A percentile compares a stretch with the other conserved stretches of the same genome.
Evolutionary conservation across 64 coral and sea anemone species (phyloP).

Genomic region (Hydrozoanthus tunicans): DNA sequence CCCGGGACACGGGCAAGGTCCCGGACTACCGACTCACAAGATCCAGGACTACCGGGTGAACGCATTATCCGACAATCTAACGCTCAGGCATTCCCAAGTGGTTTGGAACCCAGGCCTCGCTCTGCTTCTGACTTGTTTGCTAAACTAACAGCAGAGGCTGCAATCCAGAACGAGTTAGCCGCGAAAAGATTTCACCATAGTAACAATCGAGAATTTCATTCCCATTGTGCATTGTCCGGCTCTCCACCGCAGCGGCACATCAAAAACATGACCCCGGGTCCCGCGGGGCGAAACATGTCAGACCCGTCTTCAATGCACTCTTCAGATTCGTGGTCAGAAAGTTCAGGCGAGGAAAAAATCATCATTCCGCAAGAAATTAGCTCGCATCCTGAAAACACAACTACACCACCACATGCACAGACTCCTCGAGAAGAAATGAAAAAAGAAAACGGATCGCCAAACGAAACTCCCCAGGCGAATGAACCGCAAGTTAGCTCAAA

Average conservation of each 20-base stretch:
- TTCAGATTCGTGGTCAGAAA: slow-evolving; percentile 50
- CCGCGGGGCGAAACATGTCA: neutral
- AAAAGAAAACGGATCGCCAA: neutral
- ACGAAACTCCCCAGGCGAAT: neutral
- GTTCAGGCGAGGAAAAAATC: slow-evolving; percentile 32
- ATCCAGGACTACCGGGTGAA: neutral
- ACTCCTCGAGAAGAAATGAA: neutral
- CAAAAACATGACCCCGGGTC: neutral
- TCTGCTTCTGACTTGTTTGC: slow-evolving; percentile 37
- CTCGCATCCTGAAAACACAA: neutral
- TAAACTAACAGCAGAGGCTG: slow-evolving; percentile 31
- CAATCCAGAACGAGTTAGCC: slow-evolving; percentile 21
- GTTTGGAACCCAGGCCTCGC: slow-evolving; percentile 6
- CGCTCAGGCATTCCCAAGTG: neutral
- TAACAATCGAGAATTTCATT: neutral
- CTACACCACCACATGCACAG: neutral
- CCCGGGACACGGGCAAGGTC: slow-evolving; percentile 13
- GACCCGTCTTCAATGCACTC: slow-evolving; percentile 19
- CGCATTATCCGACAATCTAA: neutral
- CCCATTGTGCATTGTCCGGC: slow-evolving; percentile 15
- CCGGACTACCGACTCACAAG: neutral
- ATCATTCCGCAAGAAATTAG: slow-evolving; percentile 25
- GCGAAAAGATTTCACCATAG: neutral
- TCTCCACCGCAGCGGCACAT: slow-evolving; percentile 4
- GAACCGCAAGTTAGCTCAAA: neutral